phyloP scores from a whole-genome alignment of 53 echinoderm and acorn worm genomes.

The Glandiceps talaboti region DNA sequence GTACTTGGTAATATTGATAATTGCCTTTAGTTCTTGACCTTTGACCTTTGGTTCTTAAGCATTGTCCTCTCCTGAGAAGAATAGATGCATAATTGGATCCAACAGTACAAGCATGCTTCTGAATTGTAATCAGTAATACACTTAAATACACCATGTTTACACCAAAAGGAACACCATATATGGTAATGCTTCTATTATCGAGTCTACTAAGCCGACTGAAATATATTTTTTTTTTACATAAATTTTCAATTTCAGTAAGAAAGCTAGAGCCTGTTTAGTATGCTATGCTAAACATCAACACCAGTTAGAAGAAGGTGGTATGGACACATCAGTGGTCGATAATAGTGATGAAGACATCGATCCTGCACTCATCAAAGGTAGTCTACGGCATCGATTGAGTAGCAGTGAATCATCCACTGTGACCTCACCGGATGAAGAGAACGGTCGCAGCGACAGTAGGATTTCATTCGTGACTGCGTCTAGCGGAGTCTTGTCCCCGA shows the following conservation, averaged over 20 bases:
- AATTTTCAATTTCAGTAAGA: constrained; percentile 51
- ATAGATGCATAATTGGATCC: too few relatives aligned
- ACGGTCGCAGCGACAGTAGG: not conserved
- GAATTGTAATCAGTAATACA: too few relatives aligned
- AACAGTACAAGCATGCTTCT: too few relatives aligned
- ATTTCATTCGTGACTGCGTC: not conserved
- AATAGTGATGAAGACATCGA: constrained; percentile 29
- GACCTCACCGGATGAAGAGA: not conserved
- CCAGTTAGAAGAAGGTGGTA: constrained; percentile 38
- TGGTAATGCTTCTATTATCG: too few relatives aligned
- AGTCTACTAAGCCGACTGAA: too few relatives aligned
- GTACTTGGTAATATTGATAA: too few relatives aligned
- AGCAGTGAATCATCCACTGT: not conserved
- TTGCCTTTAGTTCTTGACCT: too few relatives aligned
- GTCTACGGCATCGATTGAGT: not conserved
- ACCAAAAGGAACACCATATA: too few relatives aligned
- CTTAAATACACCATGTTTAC: too few relatives aligned
- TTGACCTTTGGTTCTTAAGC: too few relatives aligned
- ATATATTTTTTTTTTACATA: too few relatives aligned
- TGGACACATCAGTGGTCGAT: constrained; percentile 43
- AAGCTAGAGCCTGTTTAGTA: constrained; percentile 71
- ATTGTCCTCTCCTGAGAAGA: too few relatives aligned
- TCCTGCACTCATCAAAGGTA: not conserved
- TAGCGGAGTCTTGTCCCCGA: not conserved
- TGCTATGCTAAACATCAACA: constrained; percentile 81